These are phyloP conservation scores for Gobio occitaniae DNA, from an alignment of 2,797 vertebrate species.

Conservation along the genomic window DNA sequence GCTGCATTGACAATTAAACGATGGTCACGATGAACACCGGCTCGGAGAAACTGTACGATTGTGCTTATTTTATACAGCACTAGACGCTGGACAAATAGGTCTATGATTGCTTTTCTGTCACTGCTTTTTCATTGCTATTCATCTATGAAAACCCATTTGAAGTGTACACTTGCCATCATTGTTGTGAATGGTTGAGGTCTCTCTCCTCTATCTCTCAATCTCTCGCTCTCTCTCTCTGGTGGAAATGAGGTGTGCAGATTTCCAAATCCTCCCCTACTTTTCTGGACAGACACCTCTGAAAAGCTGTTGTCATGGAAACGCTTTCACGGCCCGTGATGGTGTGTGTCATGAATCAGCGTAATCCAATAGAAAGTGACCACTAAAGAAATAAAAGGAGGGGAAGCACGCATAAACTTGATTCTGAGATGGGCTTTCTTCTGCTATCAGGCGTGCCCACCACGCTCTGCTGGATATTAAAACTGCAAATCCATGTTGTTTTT, in stretches of 20 bases:
- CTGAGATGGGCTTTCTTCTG: not conserved
- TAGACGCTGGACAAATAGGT: constrained; percentile 32
- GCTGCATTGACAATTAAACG: not conserved
- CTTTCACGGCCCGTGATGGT: constrained; percentile 58
- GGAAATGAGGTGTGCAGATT: constrained; percentile 66
- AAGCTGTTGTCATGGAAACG: constrained; percentile 74
- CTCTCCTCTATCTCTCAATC: constrained; percentile 14
- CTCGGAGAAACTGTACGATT: not conserved
- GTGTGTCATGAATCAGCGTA: constrained; percentile 40
- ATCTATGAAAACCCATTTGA: constrained; percentile 26
- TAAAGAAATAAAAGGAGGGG: constrained; percentile 23
- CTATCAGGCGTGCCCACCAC: not conserved
- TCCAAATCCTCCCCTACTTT: constrained; percentile 63
- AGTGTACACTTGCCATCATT: constrained; percentile 14
- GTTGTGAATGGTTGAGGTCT: constrained; percentile 41
- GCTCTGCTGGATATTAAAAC: constrained; percentile 17
- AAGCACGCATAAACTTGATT: constrained; percentile 11
- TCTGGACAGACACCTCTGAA: constrained; percentile 63
- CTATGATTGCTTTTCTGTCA: constrained; percentile 43
- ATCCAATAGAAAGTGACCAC: constrained; percentile 40
- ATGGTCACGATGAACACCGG: not conserved
- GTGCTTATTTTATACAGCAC: constrained; percentile 6
- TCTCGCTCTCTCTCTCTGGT: not conserved
- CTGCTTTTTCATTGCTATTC: constrained; percentile 2
- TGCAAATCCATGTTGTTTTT: constrained; percentile 11